Base-by-base conservation (phyloP, 2,797 vertebrate genomes). In the Tarsius wallacei region DNA sequence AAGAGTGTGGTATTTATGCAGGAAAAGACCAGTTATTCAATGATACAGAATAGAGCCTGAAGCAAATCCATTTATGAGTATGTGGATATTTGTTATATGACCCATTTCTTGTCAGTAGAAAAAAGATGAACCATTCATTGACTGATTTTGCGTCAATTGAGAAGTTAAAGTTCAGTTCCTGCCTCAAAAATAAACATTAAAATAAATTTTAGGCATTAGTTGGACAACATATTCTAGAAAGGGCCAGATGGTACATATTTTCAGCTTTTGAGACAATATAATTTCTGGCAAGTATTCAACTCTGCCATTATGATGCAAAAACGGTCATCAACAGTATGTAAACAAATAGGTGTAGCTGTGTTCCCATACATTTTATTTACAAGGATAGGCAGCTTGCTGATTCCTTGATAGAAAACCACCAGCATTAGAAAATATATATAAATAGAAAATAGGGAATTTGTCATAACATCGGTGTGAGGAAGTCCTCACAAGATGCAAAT, bases 211-310 rank as follows among this genome's bases (percentile, higher is more conserved):
- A 66, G 16, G 33, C 61, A 91, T 55, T 63, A 55, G 22, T 36
- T 96, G 63, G 57, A n/a, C 49, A 64, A 55, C 33, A 64, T 68
- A 73, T 74, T 82, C 70, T 90, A 78, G 57, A 87, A 89, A 61
- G 26, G 8, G 5, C 63, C 70, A 76, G 5, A 33, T 70, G 22
- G 55, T 53, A 87, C 73, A 78, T 88, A 91, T 68, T 73, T 81
- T 81, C 49, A 66, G 19, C n/a, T 74, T 70, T 63, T 19, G 9
- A 9, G 63, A 17, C 24, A 7, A 16, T 36, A 28, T 7, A n/a
- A 33, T 53, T 74, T 61, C 22, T 68, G 21, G 6, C 70, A 28
- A 55, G 63, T 66, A 36, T 66, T 87, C 17, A 85, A 7, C 24
- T 64, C 21, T 53, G 61, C 12, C 36, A 26, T 15, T 61, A 5